Conservation (phyloP, 1,140 invertebrate species). For the Eriosoma lanigerum region DNA sequence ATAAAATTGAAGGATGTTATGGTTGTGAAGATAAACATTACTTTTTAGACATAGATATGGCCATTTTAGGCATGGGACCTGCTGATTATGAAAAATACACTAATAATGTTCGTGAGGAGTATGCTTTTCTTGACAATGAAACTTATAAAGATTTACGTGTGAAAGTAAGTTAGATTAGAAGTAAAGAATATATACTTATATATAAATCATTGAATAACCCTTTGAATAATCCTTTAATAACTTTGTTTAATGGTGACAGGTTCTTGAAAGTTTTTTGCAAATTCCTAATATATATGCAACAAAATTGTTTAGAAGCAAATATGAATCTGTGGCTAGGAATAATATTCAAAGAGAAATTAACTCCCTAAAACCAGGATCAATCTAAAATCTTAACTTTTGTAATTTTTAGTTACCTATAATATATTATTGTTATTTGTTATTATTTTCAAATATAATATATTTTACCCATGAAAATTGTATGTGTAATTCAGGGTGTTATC, state of each 20-base stretch:
- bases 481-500: neutral
- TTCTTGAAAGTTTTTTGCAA: slow-evolving; percentile 66
- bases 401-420: neutral
- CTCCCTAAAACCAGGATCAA: neutral
- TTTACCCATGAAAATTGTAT: neutral
- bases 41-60: slow-evolving; percentile 67
- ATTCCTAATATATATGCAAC: slow-evolving; percentile 71
- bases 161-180: slow-evolving; percentile 59
- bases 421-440: neutral
- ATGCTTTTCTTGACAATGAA: slow-evolving; percentile 62
- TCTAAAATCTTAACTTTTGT: neutral
- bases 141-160: slow-evolving; percentile 63
- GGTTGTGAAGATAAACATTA: slow-evolving; percentile 67
- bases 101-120: slow-evolving; percentile 63
- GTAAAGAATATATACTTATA: too few species aligned
- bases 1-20: slow-evolving; percentile 62
- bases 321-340: slow-evolving; percentile 64
- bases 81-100: slow-evolving; percentile 63
- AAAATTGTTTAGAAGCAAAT: slow-evolving; percentile 64
- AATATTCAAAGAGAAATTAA: slow-evolving; percentile 66
- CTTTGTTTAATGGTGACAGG: slow-evolving; percentile 58
- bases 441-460: slow-evolving; percentile 6
- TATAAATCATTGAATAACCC: neutral
- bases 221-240: too few species aligned
- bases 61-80: slow-evolving; percentile 61